Percentiles rank a stretch among this genome's conserved stretches.
Conservation (phyloP, 2,113 vertebrate species). For the Erinaceus europaeus region DNA sequence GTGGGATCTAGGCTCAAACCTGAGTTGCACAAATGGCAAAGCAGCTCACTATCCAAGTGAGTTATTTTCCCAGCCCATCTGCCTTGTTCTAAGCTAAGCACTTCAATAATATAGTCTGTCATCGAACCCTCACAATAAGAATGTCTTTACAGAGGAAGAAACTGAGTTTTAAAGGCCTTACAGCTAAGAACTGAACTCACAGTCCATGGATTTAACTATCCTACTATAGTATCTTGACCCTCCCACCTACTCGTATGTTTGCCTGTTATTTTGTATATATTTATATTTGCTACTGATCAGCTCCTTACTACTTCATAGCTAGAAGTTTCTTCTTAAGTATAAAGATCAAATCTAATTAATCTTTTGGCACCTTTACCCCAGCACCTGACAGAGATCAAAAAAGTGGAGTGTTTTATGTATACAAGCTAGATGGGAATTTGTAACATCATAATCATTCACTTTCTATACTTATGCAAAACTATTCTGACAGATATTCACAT, state of each 20-base stretch:
- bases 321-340: background rate
- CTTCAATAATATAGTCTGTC: background rate
- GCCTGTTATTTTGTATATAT: background rate
- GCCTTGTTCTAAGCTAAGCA: background rate
- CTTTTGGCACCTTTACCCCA: background rate
- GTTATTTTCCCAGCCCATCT: too few species aligned
- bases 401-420: background rate
- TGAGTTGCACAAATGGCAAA: too few species aligned
- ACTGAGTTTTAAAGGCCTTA: background rate
- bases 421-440: background rate
- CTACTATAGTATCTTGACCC: background rate
- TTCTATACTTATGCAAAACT: background rate
- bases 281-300: background rate
- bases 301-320: background rate
- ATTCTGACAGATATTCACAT: background rate
- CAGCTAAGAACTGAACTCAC: background rate
- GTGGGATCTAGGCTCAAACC: too few species aligned
- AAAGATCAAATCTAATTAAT: background rate
- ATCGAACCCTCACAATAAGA: background rate
- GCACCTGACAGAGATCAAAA: background rate
- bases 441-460: background rate
- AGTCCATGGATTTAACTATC: background rate
- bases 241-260: background rate
- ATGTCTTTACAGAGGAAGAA: background rate
- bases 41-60: too few species aligned